Evolutionary conservation across 2,797 vertebrate species (phyloP), one percentile per base, ranked within the genome.

Genomic region (Halcyon smyrnensis): DNA sequence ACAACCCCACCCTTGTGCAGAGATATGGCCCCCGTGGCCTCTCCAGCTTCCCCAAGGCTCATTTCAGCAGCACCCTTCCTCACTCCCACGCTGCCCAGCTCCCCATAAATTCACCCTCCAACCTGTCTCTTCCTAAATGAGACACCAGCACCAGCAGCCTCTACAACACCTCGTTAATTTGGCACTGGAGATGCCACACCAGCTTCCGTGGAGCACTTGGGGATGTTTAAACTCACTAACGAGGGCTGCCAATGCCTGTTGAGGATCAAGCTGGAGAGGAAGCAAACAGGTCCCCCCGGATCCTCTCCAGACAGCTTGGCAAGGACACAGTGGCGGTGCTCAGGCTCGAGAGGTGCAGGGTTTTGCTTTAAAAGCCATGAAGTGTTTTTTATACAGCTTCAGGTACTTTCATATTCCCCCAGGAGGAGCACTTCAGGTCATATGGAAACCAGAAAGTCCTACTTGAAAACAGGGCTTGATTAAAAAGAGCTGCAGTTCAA

Each of bases 391-490:
- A 70, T 77, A 88, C 70, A 92, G 87, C 79, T 90, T 84, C 70
- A 81, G 91, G 89, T 89, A 96, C 95, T 87, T 93, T 87, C 92
- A 37, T 60, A 85, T 82, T 96, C 90, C 59, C 94, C 65, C 84
- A 76, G 84, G 82, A 97, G 94, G 92, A 97, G 71, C 94, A 95
- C 93, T 96, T 97, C 90, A 91, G 74, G 86, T 90, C 96, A 82
- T 54, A 93, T 57, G 87, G 96, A 96, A 96, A 94, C 87, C 64
- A 94, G 69, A 89, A 95, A 95, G 94, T 83, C 89, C 81, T 89
- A 95, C 91, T 96, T 95, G 95, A 96, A 93, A 96, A 91, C 50
- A 67, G 89, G 91, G 93, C 96, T 96, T 96, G 90, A 96, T 97
- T 97, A 84, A 80, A 91, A 93, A 93, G 85, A 91, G 87, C 88